Percentiles rank a stretch among this genome's conserved stretches.
phyloP scores from a whole-genome alignment of 2,113 vertebrate species.

The Genyomyrus donnyi region DNA sequence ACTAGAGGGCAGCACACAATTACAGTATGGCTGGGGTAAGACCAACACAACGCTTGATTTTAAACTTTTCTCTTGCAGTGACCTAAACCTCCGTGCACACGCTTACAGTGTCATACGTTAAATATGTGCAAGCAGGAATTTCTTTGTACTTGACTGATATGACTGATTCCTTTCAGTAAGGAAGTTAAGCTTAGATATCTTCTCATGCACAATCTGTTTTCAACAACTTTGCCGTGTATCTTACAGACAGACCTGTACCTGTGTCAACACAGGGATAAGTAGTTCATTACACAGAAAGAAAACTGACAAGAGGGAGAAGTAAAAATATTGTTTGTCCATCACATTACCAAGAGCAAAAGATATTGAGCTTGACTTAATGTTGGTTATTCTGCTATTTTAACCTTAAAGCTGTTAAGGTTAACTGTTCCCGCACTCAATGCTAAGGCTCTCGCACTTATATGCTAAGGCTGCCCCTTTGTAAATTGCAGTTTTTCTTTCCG shows the following conservation, averaged over 20 bases:
- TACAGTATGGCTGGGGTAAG: conserved; percentile 21
- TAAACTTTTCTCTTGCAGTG: background rate
- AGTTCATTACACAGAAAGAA: background rate
- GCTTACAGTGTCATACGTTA: background rate
- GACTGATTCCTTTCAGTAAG: background rate
- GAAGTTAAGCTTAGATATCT: background rate
- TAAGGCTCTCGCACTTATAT: background rate
- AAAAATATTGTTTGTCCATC: background rate
- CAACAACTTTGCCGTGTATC: background rate
- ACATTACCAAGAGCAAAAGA: background rate
- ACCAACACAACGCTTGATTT: background rate
- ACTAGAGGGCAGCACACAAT: conserved; percentile 57
- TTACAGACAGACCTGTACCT: background rate
- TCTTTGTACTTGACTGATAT: background rate
- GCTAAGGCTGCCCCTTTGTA: background rate
- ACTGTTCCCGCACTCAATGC: background rate
- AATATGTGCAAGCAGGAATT: background rate
- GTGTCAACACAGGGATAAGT: background rate
- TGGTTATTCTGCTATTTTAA: background rate
- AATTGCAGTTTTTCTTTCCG: background rate
- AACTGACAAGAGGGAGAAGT: background rate
- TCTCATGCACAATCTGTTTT: background rate
- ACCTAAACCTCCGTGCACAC: background rate
- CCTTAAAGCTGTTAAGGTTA: background rate
- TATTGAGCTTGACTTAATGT: background rate